Evolutionary conservation across 2,797 vertebrate genomes (phyloP), one percentile per base, ranked within the genome.

Genomic region (Eutrigla gurnardus): DNA sequence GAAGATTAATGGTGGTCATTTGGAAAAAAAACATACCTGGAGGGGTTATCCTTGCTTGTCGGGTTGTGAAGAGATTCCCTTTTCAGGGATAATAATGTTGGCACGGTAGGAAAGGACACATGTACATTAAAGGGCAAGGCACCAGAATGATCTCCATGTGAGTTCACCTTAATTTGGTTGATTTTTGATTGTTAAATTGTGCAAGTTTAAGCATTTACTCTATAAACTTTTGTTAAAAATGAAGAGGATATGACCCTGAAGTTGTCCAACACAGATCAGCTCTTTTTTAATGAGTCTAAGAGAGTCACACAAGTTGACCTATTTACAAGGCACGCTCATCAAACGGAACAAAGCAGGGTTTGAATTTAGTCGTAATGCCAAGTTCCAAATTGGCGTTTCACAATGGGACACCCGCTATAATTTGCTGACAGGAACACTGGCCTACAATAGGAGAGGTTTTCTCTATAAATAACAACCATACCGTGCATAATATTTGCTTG

Each of bases 1-100:
- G 52, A 84, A 86, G 81, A 85, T 89, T 73, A 73, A 82, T 84
- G 65, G 62, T 54, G 52, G 68, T 54, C 70, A 66, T 79, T 82
- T 63, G 59, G 32, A 64, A 49, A 36, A 25, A 53, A 65, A 37
- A 52, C 76, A 42, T 47, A 40, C 62, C 58, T 73, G 46, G 54
- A 75, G 63, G 63, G 68, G 73, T 63, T 77, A 61, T 69, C 68
- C 63, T 74, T 43, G 58, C 54, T 61, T 77, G 70, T 78, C 72
- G 49, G n/a, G 10, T 37, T 4, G 25, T 65, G 46, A 82, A 25
- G 54, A 75, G 17, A 37, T 73, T 53, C 39, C 6, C 46, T 57
- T 75, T 46, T 61, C 39, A 3, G 36, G 63, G 67, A 66, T 81
- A 58, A 75, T 75, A 49, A 75, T 52, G 53, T 32, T 47, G 57